Evolutionary conservation across 1,140 invertebrate genomes (phyloP), one percentile per base, ranked within the genome.

Genomic region (Bombus ignitus): DNA sequence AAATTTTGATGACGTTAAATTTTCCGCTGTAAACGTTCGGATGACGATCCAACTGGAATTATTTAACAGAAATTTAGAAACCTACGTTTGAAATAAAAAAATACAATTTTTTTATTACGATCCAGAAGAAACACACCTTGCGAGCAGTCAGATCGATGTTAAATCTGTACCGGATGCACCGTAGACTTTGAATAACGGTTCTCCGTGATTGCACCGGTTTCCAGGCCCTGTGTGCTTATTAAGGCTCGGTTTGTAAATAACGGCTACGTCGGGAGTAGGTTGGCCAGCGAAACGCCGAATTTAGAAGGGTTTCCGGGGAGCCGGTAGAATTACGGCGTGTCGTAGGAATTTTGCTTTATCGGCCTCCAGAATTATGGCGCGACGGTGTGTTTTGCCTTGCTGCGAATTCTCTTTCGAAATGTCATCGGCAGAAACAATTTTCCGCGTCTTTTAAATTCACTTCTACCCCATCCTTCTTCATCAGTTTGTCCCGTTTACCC

Each of bases 161-260:
- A 25, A 76, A 74, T 86, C 47, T 28, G 47, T 1, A 78, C 62
- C 68, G 87, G 71, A 89, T 88, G 59, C 37, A 3, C 8, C n/a
- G 68, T 12, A 13, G 83, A 86, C 71, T 89, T 88, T 89, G 84
- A 89, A 65, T 89, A 89, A 88, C 70, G 77, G 70, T 81, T 68
- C 47, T 3, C 28, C 37, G 65, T 57, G 83, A 70, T 79, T 81
- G 62, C 72, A 37, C 42, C 44, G 75, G 57, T 81, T 77, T 42
- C 39, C 47, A 68, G 73, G 37, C 28, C 37, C 62, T 13, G 65
- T 42, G 70, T 57, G 79, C 87, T 88, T 89, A 89, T 89, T 86
- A 88, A 86, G 47, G 10, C 74, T 39, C 75, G 73, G 68, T 86
- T 73, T 89, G 75, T 89, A 88, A 89, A 89, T 89, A 89, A 89